A percentile compares a stretch with the other conserved stretches of the same genome.
phyloP scores from a whole-genome alignment of 2,888 invertebrate species.

The Ischnus inquisitorius region DNA sequence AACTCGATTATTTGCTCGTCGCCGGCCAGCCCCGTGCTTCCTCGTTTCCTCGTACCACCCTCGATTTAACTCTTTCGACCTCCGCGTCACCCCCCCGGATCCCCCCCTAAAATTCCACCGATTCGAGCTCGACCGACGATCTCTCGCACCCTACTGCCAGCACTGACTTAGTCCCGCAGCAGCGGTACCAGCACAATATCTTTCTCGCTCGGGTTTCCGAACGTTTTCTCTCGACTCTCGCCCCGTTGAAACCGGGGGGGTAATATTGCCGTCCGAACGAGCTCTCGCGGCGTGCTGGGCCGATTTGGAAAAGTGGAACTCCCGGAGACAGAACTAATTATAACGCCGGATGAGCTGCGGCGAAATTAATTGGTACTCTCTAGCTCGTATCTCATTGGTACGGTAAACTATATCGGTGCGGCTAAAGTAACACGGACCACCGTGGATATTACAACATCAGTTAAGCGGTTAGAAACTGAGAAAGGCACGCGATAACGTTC shows the following conservation, averaged over 20 bases:
- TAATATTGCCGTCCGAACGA: conserved; percentile 78
- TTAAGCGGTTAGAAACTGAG: conserved; percentile 16
- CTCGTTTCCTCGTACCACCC: conserved; percentile 71
- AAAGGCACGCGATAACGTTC: conserved; percentile 54
- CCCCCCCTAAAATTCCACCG: conserved; percentile 65
- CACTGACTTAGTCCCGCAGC: conserved; percentile 58
- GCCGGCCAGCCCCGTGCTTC: conserved; percentile 75
- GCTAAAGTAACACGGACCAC: conserved; percentile 13
- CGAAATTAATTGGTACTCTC: conserved; percentile 64
- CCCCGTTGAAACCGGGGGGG: conserved; percentile 44
- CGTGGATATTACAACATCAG: conserved; percentile 7
- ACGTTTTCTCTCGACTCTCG: conserved; percentile 56
- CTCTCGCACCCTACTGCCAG: conserved; percentile 51
- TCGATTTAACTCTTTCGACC: conserved; percentile 83
- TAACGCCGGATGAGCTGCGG: conserved; percentile 69
- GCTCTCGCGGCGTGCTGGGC: conserved; percentile 68
- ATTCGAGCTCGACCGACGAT: conserved; percentile 63
- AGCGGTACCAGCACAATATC: conserved; percentile 72
- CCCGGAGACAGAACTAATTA: conserved; percentile 77
- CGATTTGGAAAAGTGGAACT: conserved; percentile 79
- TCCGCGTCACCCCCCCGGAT: conserved; percentile 46
- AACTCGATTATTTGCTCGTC: conserved; percentile 85
- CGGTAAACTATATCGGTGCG: conserved; percentile 10
- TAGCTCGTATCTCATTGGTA: conserved; percentile 47
- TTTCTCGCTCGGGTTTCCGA: conserved; percentile 74